These are phyloP conservation scores for Manduca sexta DNA, from an alignment of 1,140 invertebrate genomes.

Conservation along the genomic window DNA sequence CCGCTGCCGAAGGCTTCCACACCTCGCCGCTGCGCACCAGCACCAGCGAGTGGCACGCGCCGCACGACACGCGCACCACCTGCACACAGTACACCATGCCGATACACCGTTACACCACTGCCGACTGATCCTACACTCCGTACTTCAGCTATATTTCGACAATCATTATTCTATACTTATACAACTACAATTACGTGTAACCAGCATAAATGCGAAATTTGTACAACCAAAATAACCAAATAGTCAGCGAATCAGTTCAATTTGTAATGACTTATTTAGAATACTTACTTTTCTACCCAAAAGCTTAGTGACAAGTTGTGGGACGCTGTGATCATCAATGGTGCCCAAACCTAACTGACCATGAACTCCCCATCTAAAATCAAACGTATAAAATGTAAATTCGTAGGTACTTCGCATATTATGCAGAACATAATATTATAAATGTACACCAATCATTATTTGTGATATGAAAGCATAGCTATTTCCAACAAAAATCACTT, in stretches of 20 bases:
- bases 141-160: too few species aligned
- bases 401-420: background rate
- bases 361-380: constrained; percentile 60
- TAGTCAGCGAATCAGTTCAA: too few species aligned
- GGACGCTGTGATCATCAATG: constrained; percentile 47
- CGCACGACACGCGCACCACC: constrained; percentile 52
- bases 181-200: too few species aligned
- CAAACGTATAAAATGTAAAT: background rate
- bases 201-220: too few species aligned
- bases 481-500: too few species aligned
- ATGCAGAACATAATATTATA: too few species aligned
- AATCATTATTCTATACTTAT: too few species aligned
- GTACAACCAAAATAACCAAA: too few species aligned
- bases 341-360: constrained; percentile 54
- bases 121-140: too few species aligned
- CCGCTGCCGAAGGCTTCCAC: constrained; percentile 50
- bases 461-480: too few species aligned
- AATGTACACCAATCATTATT: too few species aligned
- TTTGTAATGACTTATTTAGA: background rate
- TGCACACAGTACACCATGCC: constrained; percentile 9
- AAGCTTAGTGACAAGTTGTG: constrained; percentile 54
- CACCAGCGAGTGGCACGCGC: constrained; percentile 49
- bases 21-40: constrained; percentile 49
- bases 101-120: too few species aligned
- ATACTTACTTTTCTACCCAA: constrained; percentile 51